phyloP scores from a whole-genome alignment of 2,797 vertebrate genomes.

The Falco novaeseelandiae region DNA sequence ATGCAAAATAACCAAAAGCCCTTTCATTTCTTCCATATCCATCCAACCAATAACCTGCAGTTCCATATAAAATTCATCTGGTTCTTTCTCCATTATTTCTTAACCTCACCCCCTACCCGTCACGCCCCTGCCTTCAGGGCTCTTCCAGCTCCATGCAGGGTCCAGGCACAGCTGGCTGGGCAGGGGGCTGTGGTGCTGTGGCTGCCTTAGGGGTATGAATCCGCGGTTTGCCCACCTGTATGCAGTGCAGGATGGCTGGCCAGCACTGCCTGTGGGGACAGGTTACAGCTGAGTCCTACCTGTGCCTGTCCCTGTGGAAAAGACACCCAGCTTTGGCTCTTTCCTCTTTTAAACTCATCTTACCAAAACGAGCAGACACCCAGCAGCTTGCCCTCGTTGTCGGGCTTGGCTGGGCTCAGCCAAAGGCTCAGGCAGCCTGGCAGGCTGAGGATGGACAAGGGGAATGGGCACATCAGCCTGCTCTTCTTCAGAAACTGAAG shows the following conservation, averaged over 20 bases:
- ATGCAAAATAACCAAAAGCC: neutral
- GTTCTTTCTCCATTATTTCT: neutral
- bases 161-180: neutral
- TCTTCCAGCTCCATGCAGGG: neutral
- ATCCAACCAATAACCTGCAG: neutral
- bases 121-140: neutral
- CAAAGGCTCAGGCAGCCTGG: neutral
- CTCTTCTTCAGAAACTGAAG: neutral
- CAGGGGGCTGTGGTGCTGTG: neutral
- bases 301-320: neutral
- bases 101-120: neutral
- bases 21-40: neutral
- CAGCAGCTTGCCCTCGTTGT: neutral
- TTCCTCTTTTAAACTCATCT: neutral
- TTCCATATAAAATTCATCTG: neutral
- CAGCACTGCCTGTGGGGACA: rapidly evolving
- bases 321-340: neutral
- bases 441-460: neutral
- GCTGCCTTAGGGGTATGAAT: neutral
- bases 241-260: rapidly evolving
- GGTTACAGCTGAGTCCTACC: neutral
- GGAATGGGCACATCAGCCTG: neutral
- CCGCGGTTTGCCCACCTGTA: rapidly evolving
- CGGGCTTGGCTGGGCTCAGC: neutral
- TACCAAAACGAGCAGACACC: neutral